Conservation (phyloP, 1,140 invertebrate species). For the Ganaspis sp. region DNA sequence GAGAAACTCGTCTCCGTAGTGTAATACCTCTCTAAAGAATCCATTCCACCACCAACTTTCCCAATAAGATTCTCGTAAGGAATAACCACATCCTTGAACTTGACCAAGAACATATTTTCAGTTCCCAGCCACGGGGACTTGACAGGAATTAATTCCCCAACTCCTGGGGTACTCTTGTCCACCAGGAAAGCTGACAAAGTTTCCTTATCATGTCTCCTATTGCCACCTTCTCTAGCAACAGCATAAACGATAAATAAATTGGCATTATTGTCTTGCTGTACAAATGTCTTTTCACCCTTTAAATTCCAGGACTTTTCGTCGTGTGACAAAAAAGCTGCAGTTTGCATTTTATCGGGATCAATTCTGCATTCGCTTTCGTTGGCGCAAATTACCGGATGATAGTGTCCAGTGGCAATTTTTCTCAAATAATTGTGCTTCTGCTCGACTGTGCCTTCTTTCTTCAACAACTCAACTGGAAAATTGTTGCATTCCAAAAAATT, state of each 20-base stretch:
- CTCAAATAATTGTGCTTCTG: conserved; percentile 76
- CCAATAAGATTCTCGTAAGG: conserved; percentile 70
- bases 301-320: conserved; percentile 70
- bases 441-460: conserved; percentile 67
- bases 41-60: conserved; percentile 53
- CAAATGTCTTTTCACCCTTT: conserved; percentile 75
- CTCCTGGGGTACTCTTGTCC: conserved; percentile 82
- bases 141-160: conserved; percentile 69
- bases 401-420: conserved; percentile 72
- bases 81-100: conserved; percentile 75
- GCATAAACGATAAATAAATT: conserved; percentile 78
- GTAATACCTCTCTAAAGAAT: conserved; percentile 59
- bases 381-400: conserved; percentile 74
- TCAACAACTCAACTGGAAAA: conserved; percentile 72
- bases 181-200: conserved; percentile 85
- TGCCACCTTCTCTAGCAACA: conserved; percentile 57
- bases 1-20: conserved; percentile 64
- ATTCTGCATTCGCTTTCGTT: conserved; percentile 66
- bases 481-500: conserved; percentile 73
- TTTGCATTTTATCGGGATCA: conserved; percentile 65
- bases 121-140: conserved; percentile 5
- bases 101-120: conserved; percentile 53
- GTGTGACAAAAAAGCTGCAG: conserved; percentile 56
- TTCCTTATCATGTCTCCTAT: conserved; percentile 53
- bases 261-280: conserved; percentile 73